phyloP scores from a whole-genome alignment of 2,888 invertebrate genomes.

The Ophion ventricosus region DNA sequence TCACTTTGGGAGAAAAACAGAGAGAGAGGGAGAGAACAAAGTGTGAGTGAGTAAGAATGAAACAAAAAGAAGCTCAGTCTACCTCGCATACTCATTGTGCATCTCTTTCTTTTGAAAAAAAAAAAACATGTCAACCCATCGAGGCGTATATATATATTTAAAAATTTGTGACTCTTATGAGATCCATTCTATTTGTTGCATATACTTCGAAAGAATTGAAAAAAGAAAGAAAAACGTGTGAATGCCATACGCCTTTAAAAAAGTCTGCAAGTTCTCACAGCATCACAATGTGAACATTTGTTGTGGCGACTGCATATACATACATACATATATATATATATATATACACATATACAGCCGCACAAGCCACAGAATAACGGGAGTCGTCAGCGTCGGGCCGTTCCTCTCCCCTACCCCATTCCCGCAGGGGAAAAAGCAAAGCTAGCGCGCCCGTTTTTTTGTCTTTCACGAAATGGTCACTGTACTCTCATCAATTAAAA shows the following conservation, averaged over 20 bases:
- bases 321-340: neutral
- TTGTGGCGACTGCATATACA: conserved; percentile 23
- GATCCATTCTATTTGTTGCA: conserved; percentile 67
- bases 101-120: conserved; percentile 75
- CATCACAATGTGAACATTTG: conserved; percentile 22
- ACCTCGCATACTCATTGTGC: conserved; percentile 83
- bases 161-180: conserved; percentile 70
- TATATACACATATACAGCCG: conserved; percentile 47
- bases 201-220: conserved; percentile 48
- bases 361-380: conserved; percentile 82
- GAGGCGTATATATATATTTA: conserved; percentile 78
- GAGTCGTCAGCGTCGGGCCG: conserved; percentile 68
- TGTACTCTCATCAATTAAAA: conserved; percentile 79
- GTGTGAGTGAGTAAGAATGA: conserved; percentile 34
- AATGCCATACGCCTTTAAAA: conserved; percentile 56
- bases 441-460: conserved; percentile 49
- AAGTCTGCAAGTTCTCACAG: conserved; percentile 42
- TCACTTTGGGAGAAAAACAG: conserved; percentile 31
- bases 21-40: conserved; percentile 25
- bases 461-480: conserved; percentile 82
- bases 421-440: conserved; percentile 36
- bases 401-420: conserved; percentile 50
- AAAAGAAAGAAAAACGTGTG: conserved; percentile 38
- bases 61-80: conserved; percentile 69
- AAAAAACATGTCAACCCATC: conserved; percentile 70